Evolutionary conservation across 2,797 vertebrate species (phyloP).

Genomic region (Gadopsis marmoratus): DNA sequence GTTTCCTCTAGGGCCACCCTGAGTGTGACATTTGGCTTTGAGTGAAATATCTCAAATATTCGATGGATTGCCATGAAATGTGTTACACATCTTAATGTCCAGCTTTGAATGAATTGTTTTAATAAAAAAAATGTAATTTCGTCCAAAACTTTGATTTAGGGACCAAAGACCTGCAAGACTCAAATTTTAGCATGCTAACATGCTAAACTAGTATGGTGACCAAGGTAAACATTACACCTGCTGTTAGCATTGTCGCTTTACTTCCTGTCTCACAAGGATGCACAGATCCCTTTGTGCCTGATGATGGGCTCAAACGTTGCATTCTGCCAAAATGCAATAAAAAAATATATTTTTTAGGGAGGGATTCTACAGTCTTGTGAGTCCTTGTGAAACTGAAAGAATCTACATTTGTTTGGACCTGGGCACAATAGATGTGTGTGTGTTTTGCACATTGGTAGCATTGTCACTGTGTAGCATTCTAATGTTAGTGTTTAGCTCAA

Average conservation of each 20-base stretch:
- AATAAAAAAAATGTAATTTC: neutral
- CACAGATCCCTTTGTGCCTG: no score
- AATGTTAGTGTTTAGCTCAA: neutral
- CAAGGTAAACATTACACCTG: neutral
- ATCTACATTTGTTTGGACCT: no score
- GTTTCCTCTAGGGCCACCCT: neutral
- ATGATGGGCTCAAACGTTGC: neutral
- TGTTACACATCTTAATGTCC: neutral
- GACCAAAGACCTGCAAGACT: neutral
- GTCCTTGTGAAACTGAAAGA: no score
- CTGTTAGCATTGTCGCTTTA: neutral
- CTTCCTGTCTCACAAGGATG: neutral
- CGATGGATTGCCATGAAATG: neutral
- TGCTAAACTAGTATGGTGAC: neutral
- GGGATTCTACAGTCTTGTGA: neutral
- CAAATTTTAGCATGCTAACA: neutral
- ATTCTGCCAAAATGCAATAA: neutral
- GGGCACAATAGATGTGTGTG: neutral
- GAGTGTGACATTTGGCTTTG: slow-evolving; percentile 7
- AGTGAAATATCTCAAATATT: neutral
- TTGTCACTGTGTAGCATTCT: neutral
- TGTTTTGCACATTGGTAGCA: neutral
- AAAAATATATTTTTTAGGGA: no score
- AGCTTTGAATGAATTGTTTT: neutral
- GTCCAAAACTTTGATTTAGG: neutral